Base-by-base conservation (phyloP, 2,888 invertebrate genomes). In the Syritta pipiens region DNA sequence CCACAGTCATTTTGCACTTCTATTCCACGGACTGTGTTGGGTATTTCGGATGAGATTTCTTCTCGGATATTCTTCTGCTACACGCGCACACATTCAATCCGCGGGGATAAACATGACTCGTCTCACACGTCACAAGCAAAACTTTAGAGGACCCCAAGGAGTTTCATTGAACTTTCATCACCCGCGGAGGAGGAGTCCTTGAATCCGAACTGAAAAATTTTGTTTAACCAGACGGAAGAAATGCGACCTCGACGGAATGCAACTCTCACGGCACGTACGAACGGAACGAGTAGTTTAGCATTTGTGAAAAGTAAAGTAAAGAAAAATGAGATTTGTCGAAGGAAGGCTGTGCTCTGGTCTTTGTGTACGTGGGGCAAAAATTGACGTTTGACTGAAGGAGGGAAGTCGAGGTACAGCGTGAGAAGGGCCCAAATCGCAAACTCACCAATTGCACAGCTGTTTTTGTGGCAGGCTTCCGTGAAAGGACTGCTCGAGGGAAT, bases 391-490 rank as follows among this genome's bases (percentile, higher is more conserved):
- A 35, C 28, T n/a, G n/a, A n/a, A 28, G 20, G 32, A 12, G 49
- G 72, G 46, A 49, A 72, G 65, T 55, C 49, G 32, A 60, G 55
- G 26, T 9, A 42, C 20, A 10, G 35, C 9, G 6, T 35, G 30
- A 32, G 32, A 51, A 28, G 30, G 49, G 26, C 42, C 51, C 53
- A 55, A 6, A 17, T 37, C 79, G 79, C 79, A 79, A 19, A 74
- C 79, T 79, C 79, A 79, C 79, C 79, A 62, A 6, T 51, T 74
- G 19, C n/a, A n/a, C 79, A 74, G 72, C 79, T 79, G 72, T 49
- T 79, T 46, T 17, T 51, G 37, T 3, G 9, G 37, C 17, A 17
- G 40, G 22, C 6, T 12, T 37, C 9, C 5, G n/a, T 53, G 17
- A 32, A 46, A 46, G 40, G 30, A 28, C 4, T 7, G 3, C 1